Evolutionary conservation across 2,888 invertebrate genomes (phyloP).

Genomic region (Caenorhabditis zanzibari): DNA sequence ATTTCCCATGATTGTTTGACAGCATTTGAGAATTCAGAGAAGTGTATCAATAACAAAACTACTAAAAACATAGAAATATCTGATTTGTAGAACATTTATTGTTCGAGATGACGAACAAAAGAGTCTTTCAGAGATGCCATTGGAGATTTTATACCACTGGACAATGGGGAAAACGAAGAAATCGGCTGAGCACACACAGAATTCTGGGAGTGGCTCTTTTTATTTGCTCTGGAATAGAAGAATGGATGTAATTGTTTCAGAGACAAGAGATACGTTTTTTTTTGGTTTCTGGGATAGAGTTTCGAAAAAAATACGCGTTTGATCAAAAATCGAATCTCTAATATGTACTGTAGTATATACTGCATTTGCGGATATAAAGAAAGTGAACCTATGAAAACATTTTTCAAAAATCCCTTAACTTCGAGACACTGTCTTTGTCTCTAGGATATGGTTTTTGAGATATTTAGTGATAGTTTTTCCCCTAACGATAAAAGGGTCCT

Average conservation of each 20-base stretch:
- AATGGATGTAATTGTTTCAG: conserved; percentile 33
- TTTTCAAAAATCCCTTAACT: too few relatives aligned
- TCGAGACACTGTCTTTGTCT: too few relatives aligned
- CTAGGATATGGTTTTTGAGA: too few relatives aligned
- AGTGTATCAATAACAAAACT: conserved; percentile 6
- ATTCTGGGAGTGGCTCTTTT: conserved; percentile 39
- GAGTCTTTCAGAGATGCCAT: conserved; percentile 53
- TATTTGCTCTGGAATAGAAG: conserved; percentile 39
- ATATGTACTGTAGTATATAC: neutral
- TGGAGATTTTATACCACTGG: conserved; percentile 52
- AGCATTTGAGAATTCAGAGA: conserved; percentile 1
- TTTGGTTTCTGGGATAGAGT: conserved; percentile 18
- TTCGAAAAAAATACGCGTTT: too few relatives aligned
- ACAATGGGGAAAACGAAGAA: conserved; percentile 27
- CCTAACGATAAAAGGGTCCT: too few relatives aligned
- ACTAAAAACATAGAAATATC: conserved; percentile 9
- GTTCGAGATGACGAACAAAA: conserved; percentile 40
- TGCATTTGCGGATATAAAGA: neutral
- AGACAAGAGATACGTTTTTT: conserved; percentile 31
- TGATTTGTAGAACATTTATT: conserved; percentile 29
- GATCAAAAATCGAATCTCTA: neutral
- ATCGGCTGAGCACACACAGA: conserved; percentile 61
- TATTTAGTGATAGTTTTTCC: too few relatives aligned
- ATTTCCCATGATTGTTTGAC: conserved; percentile 67
- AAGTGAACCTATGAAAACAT: too few relatives aligned